Evolutionary conservation across 2,113 vertebrate genomes (phyloP), one percentile per base, ranked within the genome.

Genomic region (Beaufortia kweichowensis): DNA sequence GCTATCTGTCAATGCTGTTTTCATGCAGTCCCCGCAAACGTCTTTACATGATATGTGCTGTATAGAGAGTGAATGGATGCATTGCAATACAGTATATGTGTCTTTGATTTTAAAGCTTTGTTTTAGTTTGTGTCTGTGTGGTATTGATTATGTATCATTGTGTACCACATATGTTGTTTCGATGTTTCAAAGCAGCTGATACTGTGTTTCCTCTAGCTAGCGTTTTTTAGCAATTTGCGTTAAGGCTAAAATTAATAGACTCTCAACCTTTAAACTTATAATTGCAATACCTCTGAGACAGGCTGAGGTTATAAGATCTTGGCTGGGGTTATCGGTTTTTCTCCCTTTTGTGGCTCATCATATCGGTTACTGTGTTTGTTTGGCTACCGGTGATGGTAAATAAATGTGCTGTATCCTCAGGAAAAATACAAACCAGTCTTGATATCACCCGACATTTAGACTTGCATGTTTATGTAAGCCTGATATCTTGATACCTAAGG

Each of bases 401-500:
- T 68, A 1, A 69, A 69, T 33, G 35, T 24, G 41, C 3, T n/a
- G 7, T 17, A 9, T 29, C 46, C n/a, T 68, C 6, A 1, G 28
- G 19, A 68, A 2, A 68, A 68, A 31, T 31, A 31, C 23, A 48
- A 24, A n/a, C 17, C 19, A 31, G 24, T 48, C 6, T 68, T 53
- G 11, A 69, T 69, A 33, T 33, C 19, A 69, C 66, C 28, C 53
- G 46, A 53, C 66, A 55, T 69, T 50, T 50, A 50, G 17, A n/a
- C 48, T 50, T 28, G 31, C 28, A 21, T 68, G 50, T 68, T 68
- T 29, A 33, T 31, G 66, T 29, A 14, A 14, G 29, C 46, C 50
- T 26, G 28, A 33, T 2, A 69, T 11, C n/a, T 21, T 55, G n/a
- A n/a, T 19, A 53, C 66, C 28, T 15, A 55, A 69, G 66, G n/a